These are phyloP conservation scores for Aphelenchoides bicaudatus DNA, from an alignment of 2,888 invertebrate species.

Conservation along the genomic window DNA sequence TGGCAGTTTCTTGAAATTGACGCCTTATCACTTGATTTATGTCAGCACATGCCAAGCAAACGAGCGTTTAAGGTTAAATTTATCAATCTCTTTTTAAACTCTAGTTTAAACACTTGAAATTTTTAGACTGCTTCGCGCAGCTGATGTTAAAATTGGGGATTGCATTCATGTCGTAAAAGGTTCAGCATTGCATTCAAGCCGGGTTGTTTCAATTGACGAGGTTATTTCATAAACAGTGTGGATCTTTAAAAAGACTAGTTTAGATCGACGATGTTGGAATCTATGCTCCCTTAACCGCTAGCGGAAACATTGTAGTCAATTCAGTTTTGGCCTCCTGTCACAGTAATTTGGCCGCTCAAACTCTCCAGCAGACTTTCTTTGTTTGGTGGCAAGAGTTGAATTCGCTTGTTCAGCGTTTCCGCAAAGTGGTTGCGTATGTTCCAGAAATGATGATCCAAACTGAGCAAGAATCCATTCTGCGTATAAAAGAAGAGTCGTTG, in stretches of 20 bases:
- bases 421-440: too few species aligned
- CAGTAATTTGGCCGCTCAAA: conserved; percentile 46
- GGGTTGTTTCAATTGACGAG: conserved; percentile 22
- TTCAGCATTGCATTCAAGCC: conserved; percentile 19
- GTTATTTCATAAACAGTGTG: conserved; percentile 12
- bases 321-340: conserved; percentile 55
- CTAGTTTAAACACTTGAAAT: too few species aligned
- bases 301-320: conserved; percentile 57
- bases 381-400: conserved; percentile 33
- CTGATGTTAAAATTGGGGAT: conserved; percentile 40
- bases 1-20: conserved; percentile 42
- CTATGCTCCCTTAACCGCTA: conserved; percentile 53
- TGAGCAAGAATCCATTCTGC: too few species aligned
- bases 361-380: conserved; percentile 59
- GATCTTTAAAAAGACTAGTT: background rate
- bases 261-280: conserved; percentile 43
- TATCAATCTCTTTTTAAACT: too few species aligned
- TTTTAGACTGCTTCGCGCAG: conserved; percentile 37
- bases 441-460: too few species aligned
- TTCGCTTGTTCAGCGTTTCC: conserved; percentile 5
- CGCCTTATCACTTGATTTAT: conserved; percentile 54
- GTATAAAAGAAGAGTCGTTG: conserved; percentile 26
- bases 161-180: conserved; percentile 39
- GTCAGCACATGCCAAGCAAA: conserved; percentile 38
- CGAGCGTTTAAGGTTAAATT: too few species aligned